A percentile compares a stretch with the other conserved stretches of the same genome.
Conservation (phyloP, 2,888 invertebrate genomes). For the Atrina japonica region DNA sequence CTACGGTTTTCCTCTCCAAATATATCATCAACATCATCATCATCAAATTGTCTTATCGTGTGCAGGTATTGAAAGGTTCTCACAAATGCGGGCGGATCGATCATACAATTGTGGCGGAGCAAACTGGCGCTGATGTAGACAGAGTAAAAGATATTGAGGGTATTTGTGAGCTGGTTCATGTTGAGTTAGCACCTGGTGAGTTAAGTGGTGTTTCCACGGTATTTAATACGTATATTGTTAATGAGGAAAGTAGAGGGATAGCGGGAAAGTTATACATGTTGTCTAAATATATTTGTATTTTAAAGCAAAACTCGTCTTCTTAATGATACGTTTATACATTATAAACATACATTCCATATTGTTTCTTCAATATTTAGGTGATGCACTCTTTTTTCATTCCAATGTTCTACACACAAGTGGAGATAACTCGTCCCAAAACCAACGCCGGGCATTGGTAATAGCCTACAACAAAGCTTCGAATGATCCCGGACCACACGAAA, state of each 20-base stretch:
- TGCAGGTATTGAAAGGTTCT: conserved; percentile 65
- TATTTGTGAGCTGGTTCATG: conserved; percentile 52
- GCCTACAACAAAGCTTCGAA: conserved; percentile 34
- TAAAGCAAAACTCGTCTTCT: too few species aligned
- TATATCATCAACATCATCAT: too few species aligned
- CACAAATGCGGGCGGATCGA: conserved; percentile 74
- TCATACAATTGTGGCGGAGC: conserved; percentile 66
- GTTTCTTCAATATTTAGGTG: conserved; percentile 27
- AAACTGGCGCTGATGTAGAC: conserved; percentile 69
- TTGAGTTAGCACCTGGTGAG: conserved; percentile 70
- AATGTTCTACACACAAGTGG: conserved; percentile 35
- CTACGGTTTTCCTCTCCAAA: too few species aligned
- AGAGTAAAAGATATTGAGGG: conserved; percentile 60
- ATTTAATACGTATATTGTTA: too few species aligned
- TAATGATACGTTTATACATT: too few species aligned
- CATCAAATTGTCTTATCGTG: too few species aligned
- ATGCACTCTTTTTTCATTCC: conserved; percentile 37
- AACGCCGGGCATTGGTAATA: conserved; percentile 25
- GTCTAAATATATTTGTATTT: too few species aligned
- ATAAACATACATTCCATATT: too few species aligned
- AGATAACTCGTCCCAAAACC: conserved; percentile 24
- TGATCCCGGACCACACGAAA: conserved; percentile 26
- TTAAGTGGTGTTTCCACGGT: too few species aligned
- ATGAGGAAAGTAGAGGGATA: too few species aligned
- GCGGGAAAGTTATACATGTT: too few species aligned